Evolutionary conservation across 2,888 invertebrate species (phyloP), one percentile per base, ranked within the genome.

Genomic region (Timandra comae): DNA sequence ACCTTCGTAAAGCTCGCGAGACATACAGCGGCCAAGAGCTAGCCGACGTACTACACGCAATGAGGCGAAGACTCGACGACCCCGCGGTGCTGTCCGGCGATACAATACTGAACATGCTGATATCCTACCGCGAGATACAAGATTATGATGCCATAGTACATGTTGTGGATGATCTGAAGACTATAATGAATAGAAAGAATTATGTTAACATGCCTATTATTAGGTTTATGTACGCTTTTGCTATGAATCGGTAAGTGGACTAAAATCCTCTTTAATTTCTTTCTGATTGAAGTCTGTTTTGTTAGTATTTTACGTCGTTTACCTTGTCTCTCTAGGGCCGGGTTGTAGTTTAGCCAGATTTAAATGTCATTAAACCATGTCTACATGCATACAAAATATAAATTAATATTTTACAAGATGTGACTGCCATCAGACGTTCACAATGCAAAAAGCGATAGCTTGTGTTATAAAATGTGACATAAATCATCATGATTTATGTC

Each of bases 61-160:
- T 99, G 92, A 89, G 97, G 4, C 92, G 93, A 43, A 89, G 99
- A 21, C 87, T 99, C 29, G 99, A 99, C 73, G 99, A 99, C 78
- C 98, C 98, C 0, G 97, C 98, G 52, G 95, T 99, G 0, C 86
- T 99, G 2, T 97, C 97, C 1, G 95, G 97, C 1, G 99, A 99
- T 71, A 97, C 98, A 0, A 94, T 99, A 20, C 89, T 97, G 41
- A 97, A 96, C 73, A 94, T 98, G 89, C 87, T 98, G 35, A 93
- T 97, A 63, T 96, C 96, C 1, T 94, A 95, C 63, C 86, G 96
- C 10, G 96, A 96, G 70, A 93, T 95, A 48, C 96, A 96, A 88
- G 97, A 97, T 68, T 98, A 98, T 63, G 97, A 98, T 75, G 94
- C 97, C 0, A 99, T 99, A 93, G 98, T 99, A 10, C 94, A 95